Base-by-base conservation (phyloP, 2,888 invertebrate genomes). In the Kuschelorhynchus macadamiae region DNA sequence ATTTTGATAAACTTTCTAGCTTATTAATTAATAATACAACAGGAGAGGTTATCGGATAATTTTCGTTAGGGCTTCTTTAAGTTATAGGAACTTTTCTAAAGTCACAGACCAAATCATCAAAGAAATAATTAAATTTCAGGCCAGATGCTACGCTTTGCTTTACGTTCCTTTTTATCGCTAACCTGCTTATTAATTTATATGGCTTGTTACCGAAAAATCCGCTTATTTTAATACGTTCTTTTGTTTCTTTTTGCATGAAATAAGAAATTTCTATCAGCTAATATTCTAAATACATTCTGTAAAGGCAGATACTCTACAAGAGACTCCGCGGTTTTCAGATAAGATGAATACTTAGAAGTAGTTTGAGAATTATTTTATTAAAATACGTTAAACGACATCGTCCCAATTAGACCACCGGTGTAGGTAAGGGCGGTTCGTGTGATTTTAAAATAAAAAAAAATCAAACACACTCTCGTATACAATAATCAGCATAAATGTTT, bases 201-300 rank as follows among this genome's bases (percentile, higher is more conserved):
- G 81, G 81, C 81, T 81, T 81, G 74, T 76, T 77, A 73, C 69
- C 77, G 76, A 78, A 78, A 79, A 80, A 79, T 80, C 80, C 78
- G 74, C 78, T 81, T 80, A 80, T 53, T 71, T 70, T 67, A 73
- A 77, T 70, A 73, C 71, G 71, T 77, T 75, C 78, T 79, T 81
- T 80, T 78, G 78, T 80, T 78, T 78, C 77, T 76, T 74, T 72
- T 60, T 55, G 57, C 57, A 39, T 44, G 46, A 33, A 61, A 20
- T 52, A 62, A 62, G 62, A 63, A 56, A 33, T 41, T 63, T 20
- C 41, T 16, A 60, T 60, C 25, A 46, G 20, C 33, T 44, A 55
- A 63, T 55, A 33, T 63, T 63, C 56, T 25, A 56, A 39, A 61
- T 50, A 42, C 12, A 18, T 46, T 39, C 50, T n/a, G 53, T 32